Conservation (phyloP, 2,113 vertebrate genomes). For the Odobenus rosmarus region DNA sequence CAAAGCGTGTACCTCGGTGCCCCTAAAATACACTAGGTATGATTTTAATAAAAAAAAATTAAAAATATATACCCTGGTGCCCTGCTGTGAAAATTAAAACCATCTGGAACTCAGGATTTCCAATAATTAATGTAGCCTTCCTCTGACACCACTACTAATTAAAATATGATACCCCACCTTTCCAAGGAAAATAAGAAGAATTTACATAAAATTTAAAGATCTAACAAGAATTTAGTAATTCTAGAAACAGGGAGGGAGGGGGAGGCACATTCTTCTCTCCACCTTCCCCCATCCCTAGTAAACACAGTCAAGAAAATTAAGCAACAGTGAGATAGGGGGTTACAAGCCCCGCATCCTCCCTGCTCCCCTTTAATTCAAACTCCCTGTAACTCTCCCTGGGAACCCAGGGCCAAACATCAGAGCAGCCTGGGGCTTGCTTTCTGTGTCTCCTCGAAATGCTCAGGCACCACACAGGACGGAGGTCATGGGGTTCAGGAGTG, state of each 20-base stretch:
- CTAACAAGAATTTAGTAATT: conserved; percentile 87
- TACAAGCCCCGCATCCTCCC: neutral
- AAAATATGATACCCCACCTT: conserved; percentile 87
- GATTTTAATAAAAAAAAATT: conserved; percentile 89
- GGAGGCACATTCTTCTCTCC: conserved; percentile 78
- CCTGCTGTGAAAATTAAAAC: conserved; percentile 90
- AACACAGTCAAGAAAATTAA: neutral
- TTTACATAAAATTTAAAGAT: conserved; percentile 89
- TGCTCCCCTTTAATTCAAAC: neutral
- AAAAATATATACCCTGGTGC: conserved; percentile 86
- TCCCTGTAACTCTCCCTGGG: neutral
- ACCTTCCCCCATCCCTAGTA: conserved; percentile 39
- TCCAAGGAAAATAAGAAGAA: conserved; percentile 83
- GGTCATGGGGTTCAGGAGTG: too few species aligned
- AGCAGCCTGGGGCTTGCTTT: neutral
- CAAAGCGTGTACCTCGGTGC: conserved; percentile 67
- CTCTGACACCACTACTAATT: conserved; percentile 89
- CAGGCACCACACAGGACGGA: neutral
- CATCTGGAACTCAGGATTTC: conserved; percentile 88
- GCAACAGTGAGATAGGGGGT: neutral
- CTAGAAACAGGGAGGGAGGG: conserved; percentile 77
- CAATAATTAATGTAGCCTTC: conserved; percentile 89
- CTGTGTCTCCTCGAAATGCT: neutral
- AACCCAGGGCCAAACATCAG: neutral
- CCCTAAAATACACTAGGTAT: conserved; percentile 81